Evolutionary conservation across 2,888 invertebrate genomes (phyloP).

Genomic region (Cerceris rybyensis): DNA sequence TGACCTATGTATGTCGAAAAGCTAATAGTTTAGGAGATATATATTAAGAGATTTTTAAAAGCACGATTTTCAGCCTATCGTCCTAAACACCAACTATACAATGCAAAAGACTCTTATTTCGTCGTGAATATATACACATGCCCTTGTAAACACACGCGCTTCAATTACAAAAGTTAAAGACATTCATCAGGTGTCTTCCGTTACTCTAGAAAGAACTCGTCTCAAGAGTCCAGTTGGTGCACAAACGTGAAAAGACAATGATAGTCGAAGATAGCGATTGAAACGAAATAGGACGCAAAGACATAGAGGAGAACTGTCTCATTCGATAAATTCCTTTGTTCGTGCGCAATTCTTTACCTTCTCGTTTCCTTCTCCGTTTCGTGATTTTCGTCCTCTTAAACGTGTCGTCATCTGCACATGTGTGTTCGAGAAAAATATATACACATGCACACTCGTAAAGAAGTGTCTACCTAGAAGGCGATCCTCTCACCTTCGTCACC

Average conservation of each 20-base stretch:
- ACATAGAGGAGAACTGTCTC: slow-evolving; percentile 55
- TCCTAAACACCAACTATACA: no score
- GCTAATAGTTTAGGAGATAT: no score
- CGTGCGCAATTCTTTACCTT: slow-evolving; percentile 43
- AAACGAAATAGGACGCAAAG: slow-evolving; percentile 28
- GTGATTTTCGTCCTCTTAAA: slow-evolving; percentile 31
- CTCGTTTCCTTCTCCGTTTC: not conserved
- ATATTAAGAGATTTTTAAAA: no score
- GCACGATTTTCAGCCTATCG: no score
- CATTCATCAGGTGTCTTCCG: not conserved
- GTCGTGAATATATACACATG: no score
- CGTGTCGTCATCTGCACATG: slow-evolving; percentile 28
- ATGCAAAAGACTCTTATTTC: no score
- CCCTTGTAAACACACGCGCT: no score
- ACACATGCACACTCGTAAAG: not conserved
- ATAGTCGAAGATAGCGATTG: slow-evolving; percentile 11
- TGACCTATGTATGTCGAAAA: no score
- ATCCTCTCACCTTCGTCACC: slow-evolving; percentile 3
- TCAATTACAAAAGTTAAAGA: no score
- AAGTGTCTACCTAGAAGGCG: not conserved
- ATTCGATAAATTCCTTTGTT: slow-evolving; percentile 52
- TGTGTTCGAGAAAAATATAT: not conserved
- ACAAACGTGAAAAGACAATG: not conserved
- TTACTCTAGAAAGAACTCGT: no score
- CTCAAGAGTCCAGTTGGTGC: no score